Percentiles rank a stretch among this genome's conserved stretches.
Evolutionary conservation across 2,113 vertebrate genomes (phyloP).

Genomic region (Epinephelus lanceolatus): DNA sequence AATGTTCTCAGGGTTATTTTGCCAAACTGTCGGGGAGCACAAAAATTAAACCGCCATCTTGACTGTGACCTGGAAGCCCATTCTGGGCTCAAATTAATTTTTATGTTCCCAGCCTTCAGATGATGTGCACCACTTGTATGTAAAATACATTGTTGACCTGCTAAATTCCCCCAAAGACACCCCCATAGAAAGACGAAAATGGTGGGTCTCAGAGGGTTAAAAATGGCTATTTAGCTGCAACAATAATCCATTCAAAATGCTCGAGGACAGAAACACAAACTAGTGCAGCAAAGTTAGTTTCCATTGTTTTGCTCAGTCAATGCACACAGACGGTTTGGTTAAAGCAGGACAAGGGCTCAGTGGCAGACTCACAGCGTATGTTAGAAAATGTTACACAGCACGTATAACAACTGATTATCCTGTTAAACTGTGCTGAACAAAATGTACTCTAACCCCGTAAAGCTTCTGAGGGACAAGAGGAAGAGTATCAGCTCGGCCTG

Average conservation of each 20-base stretch:
- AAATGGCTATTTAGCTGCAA: slow-evolving; percentile 3
- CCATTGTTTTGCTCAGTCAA: not conserved
- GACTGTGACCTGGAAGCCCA: too few relatives aligned
- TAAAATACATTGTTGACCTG: too few relatives aligned
- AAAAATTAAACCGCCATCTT: too few relatives aligned
- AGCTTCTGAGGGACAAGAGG: not conserved
- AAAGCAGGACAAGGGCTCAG: not conserved
- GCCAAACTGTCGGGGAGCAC: too few relatives aligned
- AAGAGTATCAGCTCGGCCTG: not conserved
- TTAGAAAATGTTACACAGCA: not conserved
- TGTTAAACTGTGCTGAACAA: not conserved
- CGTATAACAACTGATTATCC: not conserved
- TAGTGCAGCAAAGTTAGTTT: not conserved
- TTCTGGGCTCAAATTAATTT: too few relatives aligned
- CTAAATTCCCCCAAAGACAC: too few relatives aligned
- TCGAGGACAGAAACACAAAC: slow-evolving; percentile 6
- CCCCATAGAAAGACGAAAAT: too few relatives aligned
- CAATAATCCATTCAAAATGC: slow-evolving; percentile 40
- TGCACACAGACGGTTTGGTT: not conserved
- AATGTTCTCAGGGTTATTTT: too few relatives aligned
- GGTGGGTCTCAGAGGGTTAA: not conserved
- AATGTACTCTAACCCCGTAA: not conserved
- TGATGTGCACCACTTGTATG: too few relatives aligned
- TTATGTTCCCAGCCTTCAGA: too few relatives aligned
- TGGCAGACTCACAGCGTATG: not conserved